Evolutionary conservation across 2,113 vertebrate species (phyloP).

Genomic region (Seriola dumerili): DNA sequence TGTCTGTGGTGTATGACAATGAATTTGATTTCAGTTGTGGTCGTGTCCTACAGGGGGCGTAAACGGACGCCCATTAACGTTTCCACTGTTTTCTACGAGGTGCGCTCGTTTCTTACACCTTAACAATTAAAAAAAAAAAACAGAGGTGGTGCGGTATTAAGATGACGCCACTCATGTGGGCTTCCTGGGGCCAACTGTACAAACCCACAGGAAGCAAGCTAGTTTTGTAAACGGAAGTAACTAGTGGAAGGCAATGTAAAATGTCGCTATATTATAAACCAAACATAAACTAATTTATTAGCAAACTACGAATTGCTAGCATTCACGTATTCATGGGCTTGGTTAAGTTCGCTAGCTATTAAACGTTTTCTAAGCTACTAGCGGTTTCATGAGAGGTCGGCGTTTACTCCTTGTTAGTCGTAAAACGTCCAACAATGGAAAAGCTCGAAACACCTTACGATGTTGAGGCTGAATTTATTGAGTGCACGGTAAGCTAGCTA

Average conservation of each 20-base stretch:
- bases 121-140: too few species aligned
- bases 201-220: constrained; percentile 30
- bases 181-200: background rate
- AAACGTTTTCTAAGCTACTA: too few species aligned
- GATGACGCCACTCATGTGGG: background rate
- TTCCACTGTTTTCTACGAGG: background rate
- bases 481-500: constrained; percentile 67
- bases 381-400: too few species aligned
- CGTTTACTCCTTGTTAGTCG: background rate
- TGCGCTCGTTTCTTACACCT: background rate
- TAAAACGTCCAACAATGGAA: constrained; percentile 53
- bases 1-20: background rate
- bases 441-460: constrained; percentile 73
- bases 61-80: too few species aligned
- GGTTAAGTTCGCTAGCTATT: background rate
- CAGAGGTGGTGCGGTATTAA: accelerated
- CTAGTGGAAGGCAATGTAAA: accelerated
- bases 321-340: background rate
- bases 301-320: too few species aligned
- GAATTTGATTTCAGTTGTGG: background rate
- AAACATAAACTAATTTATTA: background rate
- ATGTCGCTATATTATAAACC: background rate
- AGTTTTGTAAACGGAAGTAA: background rate
- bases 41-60: constrained; percentile 22
- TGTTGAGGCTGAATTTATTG: constrained; percentile 61